A percentile compares a stretch with the other conserved stretches of the same genome.
These are phyloP conservation scores for Lagorchestes hirsutus DNA, from an alignment of 2,797 vertebrate species.

Conservation along the genomic window DNA sequence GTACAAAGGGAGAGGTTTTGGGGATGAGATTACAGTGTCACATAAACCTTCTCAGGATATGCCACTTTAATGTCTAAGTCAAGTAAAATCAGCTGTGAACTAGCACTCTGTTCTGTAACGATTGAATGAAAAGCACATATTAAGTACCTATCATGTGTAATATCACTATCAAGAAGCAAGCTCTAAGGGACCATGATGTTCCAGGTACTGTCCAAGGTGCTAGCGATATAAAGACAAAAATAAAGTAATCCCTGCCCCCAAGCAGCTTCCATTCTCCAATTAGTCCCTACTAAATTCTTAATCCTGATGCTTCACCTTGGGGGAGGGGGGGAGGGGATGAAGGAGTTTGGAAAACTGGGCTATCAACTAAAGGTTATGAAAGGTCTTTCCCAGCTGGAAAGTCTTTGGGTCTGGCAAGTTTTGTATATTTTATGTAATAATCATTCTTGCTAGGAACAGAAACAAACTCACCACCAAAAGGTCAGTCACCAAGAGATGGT, in stretches of 20 bases:
- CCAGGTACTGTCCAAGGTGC: background rate
- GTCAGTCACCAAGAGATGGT: background rate
- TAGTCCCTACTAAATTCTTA: background rate
- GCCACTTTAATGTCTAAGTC: background rate
- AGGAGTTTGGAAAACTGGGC: background rate
- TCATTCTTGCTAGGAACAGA: background rate
- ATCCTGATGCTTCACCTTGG: background rate
- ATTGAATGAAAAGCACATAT: background rate
- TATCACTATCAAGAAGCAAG: background rate
- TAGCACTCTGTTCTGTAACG: background rate
- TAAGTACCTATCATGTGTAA: background rate
- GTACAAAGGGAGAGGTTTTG: background rate
- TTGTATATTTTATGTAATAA: background rate
- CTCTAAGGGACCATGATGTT: background rate
- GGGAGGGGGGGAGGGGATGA: too few species aligned
- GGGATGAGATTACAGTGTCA: background rate
- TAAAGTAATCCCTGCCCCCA: background rate
- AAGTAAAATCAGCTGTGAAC: background rate
- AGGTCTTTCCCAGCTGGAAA: background rate
- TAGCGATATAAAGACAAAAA: background rate
- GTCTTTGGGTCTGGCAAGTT: background rate
- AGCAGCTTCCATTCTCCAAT: background rate
- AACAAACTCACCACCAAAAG: background rate
- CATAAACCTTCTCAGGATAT: background rate
- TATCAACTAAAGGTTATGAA: background rate